These are phyloP conservation scores for Macrosoma leucophasiata DNA, from an alignment of 2,888 invertebrate genomes.

Conservation along the genomic window DNA sequence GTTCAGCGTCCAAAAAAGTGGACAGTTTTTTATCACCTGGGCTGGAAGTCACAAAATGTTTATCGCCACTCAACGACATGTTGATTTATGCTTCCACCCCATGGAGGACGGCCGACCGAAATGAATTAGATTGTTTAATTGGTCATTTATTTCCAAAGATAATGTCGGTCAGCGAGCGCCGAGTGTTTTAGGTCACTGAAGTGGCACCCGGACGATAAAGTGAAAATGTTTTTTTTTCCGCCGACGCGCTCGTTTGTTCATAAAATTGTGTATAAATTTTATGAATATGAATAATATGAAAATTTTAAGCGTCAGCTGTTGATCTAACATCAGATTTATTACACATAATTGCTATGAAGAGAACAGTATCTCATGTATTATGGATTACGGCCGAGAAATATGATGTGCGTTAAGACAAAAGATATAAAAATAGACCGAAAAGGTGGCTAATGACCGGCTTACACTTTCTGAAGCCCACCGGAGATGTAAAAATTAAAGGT, in stretches of 20 bases:
- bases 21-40: constrained; percentile 70
- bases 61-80: constrained; percentile 69
- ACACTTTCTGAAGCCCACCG: constrained; percentile 67
- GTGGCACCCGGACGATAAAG: constrained; percentile 42
- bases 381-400: constrained; percentile 63
- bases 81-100: constrained; percentile 73
- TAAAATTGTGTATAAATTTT: constrained; percentile 16
- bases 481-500: constrained; percentile 69
- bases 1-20: constrained; percentile 61
- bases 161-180: constrained; percentile 45
- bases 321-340: constrained; percentile 68
- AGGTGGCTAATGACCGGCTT: constrained; percentile 64
- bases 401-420: constrained; percentile 64
- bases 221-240: constrained; percentile 35
- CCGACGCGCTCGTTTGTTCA: constrained; percentile 16
- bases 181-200: constrained; percentile 52
- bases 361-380: constrained; percentile 63
- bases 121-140: constrained; percentile 74
- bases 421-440: constrained; percentile 49
- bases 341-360: constrained; percentile 67
- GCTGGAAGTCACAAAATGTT: constrained; percentile 73
- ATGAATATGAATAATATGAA: constrained; percentile 26
- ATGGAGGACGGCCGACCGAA: constrained; percentile 46
- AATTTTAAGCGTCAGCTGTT: constrained; percentile 55
- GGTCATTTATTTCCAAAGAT: constrained; percentile 72